Base-by-base conservation (phyloP, 2,113 vertebrate species). In the Lampris incognitus region DNA sequence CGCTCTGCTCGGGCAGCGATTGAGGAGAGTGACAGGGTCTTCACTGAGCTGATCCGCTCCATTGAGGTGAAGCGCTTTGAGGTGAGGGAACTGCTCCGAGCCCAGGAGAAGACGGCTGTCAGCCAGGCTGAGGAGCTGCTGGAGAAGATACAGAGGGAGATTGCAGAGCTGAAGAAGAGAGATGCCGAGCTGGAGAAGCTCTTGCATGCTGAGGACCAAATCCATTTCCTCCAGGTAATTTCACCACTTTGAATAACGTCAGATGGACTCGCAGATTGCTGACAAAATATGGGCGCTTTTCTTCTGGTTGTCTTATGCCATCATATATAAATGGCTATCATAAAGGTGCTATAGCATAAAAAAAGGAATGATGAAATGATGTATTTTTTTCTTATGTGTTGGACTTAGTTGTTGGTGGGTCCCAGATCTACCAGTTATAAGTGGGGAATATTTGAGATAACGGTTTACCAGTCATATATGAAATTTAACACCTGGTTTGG, bases 61-160 rank as follows among this genome's bases (percentile, higher is more conserved):
- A 87, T 95, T 0, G 92, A 94, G 88, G 78, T 94, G 65, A 93
- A 93, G 61, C 92, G 89, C 0, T 84, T 90, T 0, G 94, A 94
- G 69, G 78, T 94, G 69, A 88, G 89, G n/a, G 93, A 94, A 82
- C 87, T 94, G 82, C 92, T 95, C 78, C 87, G 81, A 37, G 85
- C 69, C 38, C 93, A 94, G 90, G 92, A 94, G 44, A 90, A 89
- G 81, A 78, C 3, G 0, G 87, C 85, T 3, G 54, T 91, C 41
- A 24, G 74, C 58, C 90, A 92, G 69, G 92, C 92, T 0, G 85
- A 93, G 81, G 85, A 81, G 66, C 85, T 93, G 64, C 86, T 94
- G 83, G 83, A 83, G 38, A 84, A 74, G 60, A 90, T 94, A 70
- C 91, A 94, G 66, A 92, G 86, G 85, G 92, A 94, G 86, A 89